A percentile compares a stretch with the other conserved stretches of the same genome.
phyloP scores from a whole-genome alignment of 2,113 vertebrate species.

The Stictonetta naevosa region DNA sequence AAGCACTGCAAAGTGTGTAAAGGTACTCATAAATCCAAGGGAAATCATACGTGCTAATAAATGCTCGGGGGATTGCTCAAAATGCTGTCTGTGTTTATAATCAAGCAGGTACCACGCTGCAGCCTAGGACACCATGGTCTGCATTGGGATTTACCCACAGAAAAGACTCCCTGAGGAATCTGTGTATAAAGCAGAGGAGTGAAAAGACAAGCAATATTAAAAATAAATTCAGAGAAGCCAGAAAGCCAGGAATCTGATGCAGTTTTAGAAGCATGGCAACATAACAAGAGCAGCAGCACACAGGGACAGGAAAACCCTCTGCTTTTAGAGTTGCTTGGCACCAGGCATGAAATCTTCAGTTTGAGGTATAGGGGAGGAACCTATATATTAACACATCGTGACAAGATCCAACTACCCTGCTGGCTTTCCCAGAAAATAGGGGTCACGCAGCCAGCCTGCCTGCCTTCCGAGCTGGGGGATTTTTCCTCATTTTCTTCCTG shows the following conservation, averaged over 20 bases:
- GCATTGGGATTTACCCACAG: neutral
- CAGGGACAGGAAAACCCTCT: neutral
- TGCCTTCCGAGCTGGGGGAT: neutral
- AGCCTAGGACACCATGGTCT: neutral
- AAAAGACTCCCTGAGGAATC: neutral
- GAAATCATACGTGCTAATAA: conserved; percentile 22
- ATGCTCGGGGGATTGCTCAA: conserved; percentile 9
- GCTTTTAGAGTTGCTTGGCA: neutral
- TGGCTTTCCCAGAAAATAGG: conserved; percentile 40
- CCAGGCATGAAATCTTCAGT: neutral
- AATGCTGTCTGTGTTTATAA: conserved; percentile 14
- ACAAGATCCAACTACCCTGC: neutral
- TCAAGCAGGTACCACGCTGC: neutral
- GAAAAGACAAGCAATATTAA: conserved; percentile 11
- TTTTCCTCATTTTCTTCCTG: conserved; percentile 37
- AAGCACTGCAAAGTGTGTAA: neutral
- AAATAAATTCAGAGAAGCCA: conserved; percentile 25
- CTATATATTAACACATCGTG: neutral
- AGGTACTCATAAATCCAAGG: conserved; percentile 13
- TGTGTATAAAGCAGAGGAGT: neutral
- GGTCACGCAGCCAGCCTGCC: neutral
- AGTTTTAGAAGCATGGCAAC: conserved; percentile 5
- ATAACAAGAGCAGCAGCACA: neutral
- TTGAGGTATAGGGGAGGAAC: neutral
- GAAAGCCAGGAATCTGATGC: neutral